A percentile compares a stretch with the other conserved stretches of the same genome.
Evolutionary conservation across 1,140 invertebrate species (phyloP).

Genomic region (Drosophila micromelanica): DNA sequence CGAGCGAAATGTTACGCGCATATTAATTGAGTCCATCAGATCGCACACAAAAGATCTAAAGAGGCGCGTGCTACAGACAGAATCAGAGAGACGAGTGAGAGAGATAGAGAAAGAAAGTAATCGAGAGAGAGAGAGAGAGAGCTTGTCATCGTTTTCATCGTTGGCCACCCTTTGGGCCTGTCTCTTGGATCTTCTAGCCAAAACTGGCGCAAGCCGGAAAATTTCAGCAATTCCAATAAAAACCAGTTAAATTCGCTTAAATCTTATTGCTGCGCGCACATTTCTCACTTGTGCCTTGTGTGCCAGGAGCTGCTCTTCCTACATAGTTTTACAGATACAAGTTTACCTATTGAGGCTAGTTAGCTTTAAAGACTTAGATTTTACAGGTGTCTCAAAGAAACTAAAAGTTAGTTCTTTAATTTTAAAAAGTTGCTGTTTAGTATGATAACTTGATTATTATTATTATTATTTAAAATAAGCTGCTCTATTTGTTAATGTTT

Average conservation of each 20-base stretch:
- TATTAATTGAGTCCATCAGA: constrained; percentile 48
- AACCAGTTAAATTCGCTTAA: constrained; percentile 83
- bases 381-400: background rate
- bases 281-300: constrained; percentile 25
- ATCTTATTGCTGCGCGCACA: constrained; percentile 43
- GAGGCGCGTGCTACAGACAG: background rate
- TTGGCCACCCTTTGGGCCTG: background rate
- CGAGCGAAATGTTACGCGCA: constrained; percentile 33
- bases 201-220: constrained; percentile 70
- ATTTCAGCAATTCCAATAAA: constrained; percentile 54
- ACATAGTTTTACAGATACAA: background rate
- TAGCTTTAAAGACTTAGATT: too few relatives aligned
- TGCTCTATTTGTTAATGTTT: too few relatives aligned
- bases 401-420: background rate
- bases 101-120: background rate
- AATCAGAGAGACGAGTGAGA: background rate
- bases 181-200: constrained; percentile 43
- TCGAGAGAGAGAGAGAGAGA: background rate
- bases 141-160: background rate
- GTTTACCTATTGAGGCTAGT: background rate
- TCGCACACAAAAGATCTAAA: background rate
- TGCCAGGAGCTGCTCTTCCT: constrained; percentile 38
- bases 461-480: too few relatives aligned
- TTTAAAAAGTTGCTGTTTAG: too few relatives aligned
- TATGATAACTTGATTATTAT: too few relatives aligned